Base-by-base conservation (phyloP, 2,797 vertebrate species). In the Phoebastria nigripes region DNA sequence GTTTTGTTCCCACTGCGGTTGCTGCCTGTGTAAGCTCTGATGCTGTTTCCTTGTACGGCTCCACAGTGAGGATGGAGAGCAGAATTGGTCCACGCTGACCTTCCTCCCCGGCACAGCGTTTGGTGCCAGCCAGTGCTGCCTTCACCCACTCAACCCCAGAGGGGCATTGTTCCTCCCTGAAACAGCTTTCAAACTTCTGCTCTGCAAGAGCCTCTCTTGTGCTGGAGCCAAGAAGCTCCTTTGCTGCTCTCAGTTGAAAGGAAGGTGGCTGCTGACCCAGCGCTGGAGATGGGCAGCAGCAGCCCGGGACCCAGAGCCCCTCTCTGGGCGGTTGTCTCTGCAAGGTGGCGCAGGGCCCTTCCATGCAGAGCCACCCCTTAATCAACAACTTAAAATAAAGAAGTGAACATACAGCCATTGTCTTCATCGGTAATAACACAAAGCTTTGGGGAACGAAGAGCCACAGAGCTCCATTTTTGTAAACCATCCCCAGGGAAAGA, bases 401-500 rank as follows among this genome's bases (percentile, higher is more conserved):
- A 56, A 47, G 37, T 42, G 71, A 83, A 37, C 20, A 0, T n/a
- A 15, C 47, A 65, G 47, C 76, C 15, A 5, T 71, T 93, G 62
- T 93, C 58, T 63, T 52, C 63, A 28, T 25, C 2, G 1, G 42
- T 78, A 82, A 46, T 20, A 72, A 25, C 29, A 46, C 0, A 2
- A 24, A 82, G 70, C 89, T 92, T 71, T 84, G 79, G 85, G 87
- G 76, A 76, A 44, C 2, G 5, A 69, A 83, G 66, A 84, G 74
- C 81, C 82, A 82, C 69, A 6, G 85, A 79, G 78, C 80, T 89
- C 67, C 5, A 13, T 52, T 85, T 93, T 59, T 96, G 58, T 87
- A 82, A 94, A 78, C 28, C 28, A 28, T 89, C 88, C 82, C 59
- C 52, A 66, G 85, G 91, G 89, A 93, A 82, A 62, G 84, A 91